Base-by-base conservation (phyloP, 2,113 vertebrate genomes). In the Petroica traversi region DNA sequence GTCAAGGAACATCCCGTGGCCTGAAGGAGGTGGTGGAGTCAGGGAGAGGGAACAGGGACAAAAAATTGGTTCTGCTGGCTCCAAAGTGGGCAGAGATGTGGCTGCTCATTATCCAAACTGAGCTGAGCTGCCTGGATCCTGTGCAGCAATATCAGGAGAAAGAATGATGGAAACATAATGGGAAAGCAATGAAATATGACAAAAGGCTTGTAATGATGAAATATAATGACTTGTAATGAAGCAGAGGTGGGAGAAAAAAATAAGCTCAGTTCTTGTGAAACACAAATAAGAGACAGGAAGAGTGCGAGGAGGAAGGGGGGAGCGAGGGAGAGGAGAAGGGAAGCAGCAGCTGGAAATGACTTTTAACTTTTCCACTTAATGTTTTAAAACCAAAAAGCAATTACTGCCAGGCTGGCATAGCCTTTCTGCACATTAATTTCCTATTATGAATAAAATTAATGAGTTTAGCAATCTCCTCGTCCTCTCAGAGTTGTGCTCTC, bases 361-460 rank as follows among this genome's bases (percentile, higher is more conserved):
- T 95, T 92, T 78, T 83, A 82, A 45, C 68, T 85, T 85, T 57
- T 61, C 55, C 76, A 83, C 67, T 93, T 68, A 54, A 58, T 3
- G 7, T 93, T 91, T 78, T 93, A 88, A 97, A 88, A 69, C 91
- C 75, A 86, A 91, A 96, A 96, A 95, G 96, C 93, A 95, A 95
- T 97, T 96, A 93, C 77, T 64, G 74, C 49, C 68, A 57, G 76
- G 82, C 83, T 78, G 83, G 69, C 77, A 62, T 73, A 85, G 86
- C 88, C 85, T 93, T 96, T 94, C 92, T 95, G 91, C 88, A 89
- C 93, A 85, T 97, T 97, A 96, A 97, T 96, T 97, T 97, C 94
- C 95, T 97, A 89, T 97, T 97, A 97, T 92, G 94, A 96, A 82
- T 92, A 97, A 97, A 97, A 97, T 97, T 97, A 97, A 98, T 97